Percentiles rank a stretch among this genome's conserved stretches.
phyloP scores from a whole-genome alignment of 2,113 vertebrate genomes.

The Corythornis madagascariensis region DNA sequence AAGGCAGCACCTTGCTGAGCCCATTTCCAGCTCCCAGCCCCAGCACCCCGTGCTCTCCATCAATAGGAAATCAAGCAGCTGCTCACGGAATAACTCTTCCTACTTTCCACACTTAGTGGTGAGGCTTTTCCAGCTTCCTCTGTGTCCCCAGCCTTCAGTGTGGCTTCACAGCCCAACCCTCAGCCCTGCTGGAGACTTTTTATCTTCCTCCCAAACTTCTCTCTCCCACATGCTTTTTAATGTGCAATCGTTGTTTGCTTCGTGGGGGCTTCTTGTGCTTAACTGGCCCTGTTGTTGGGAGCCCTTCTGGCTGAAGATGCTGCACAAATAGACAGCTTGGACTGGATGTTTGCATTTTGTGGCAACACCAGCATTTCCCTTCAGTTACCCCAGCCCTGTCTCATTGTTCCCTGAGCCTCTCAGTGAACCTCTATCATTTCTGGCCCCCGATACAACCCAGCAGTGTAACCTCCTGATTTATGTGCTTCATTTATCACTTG shows the following conservation, averaged over 20 bases:
- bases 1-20: neutral
- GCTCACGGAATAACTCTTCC: constrained; percentile 14
- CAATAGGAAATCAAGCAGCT: constrained; percentile 31
- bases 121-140: neutral
- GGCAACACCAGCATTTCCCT: constrained; percentile 55
- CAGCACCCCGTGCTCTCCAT: constrained; percentile 27
- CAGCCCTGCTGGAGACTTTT: constrained; percentile 40
- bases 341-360: constrained; percentile 45
- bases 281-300: constrained; percentile 29
- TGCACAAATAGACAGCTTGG: constrained; percentile 44
- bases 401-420: constrained; percentile 76
- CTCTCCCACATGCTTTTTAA: constrained; percentile 5
- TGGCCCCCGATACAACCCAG: constrained; percentile 77
- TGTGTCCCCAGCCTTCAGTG: constrained; percentile 13
- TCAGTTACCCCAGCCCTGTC: constrained; percentile 67
- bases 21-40: constrained; percentile 5
- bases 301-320: constrained; percentile 16
- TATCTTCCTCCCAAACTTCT: constrained; percentile 45
- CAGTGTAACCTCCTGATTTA: constrained; percentile 79
- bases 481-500: constrained; percentile 85
- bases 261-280: neutral
- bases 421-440: constrained; percentile 79
- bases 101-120: neutral
- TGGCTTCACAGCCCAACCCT: constrained; percentile 9
- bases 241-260: constrained; percentile 37